Base-by-base conservation (phyloP, 92 coral and sea anemone genomes). In the Palythoa grandiflora region DNA sequence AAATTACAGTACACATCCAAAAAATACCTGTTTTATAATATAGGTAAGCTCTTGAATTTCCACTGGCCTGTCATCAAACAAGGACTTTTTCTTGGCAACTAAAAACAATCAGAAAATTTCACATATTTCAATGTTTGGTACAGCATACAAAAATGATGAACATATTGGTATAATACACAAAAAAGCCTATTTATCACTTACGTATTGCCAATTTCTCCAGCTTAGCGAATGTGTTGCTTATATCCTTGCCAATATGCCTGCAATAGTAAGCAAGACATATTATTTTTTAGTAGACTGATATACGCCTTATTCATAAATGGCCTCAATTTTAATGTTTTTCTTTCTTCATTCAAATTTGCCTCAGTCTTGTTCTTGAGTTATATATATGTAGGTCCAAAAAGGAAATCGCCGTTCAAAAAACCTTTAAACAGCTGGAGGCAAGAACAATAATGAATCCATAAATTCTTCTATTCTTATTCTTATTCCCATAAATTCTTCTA, bases 41-140 rank as follows among this genome's bases (percentile, higher is more conserved):
- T 97, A 94, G 19, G 99, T 97, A 15, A 97, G 97, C 79, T 97
- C 99, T 70, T 97, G 99, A 68, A 97, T 97, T 94, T 97, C 99
- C 92, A 95, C 94, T 84, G 99, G 99, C 88, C 99, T 87, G 92
- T 97, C 99, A 97, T 97, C 99, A 92, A 97, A 97, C 79, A 97
- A 84, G 10, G 99, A 97, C 84, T 97, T 97, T 87, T 97, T 97
- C 89, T 88, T 97, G 89, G 99, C 99, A 98, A 97, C 99, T 97
- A 88, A 15, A 13, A 79, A 70, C 21, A 20, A 21, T 15, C 47
- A 77, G 70, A 1, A 40, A 35, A 70, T 4, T 9, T 9, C 9
- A 70, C 5, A 17, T 65, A 11, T 13, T 36, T 35, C 7, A 44
- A 4, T 44, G 50, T 44, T 44, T 44, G 50, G 50, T 44, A 44